These are phyloP conservation scores for Synanthedon tipuliformis DNA, from an alignment of 2,888 invertebrate species.

Conservation along the genomic window DNA sequence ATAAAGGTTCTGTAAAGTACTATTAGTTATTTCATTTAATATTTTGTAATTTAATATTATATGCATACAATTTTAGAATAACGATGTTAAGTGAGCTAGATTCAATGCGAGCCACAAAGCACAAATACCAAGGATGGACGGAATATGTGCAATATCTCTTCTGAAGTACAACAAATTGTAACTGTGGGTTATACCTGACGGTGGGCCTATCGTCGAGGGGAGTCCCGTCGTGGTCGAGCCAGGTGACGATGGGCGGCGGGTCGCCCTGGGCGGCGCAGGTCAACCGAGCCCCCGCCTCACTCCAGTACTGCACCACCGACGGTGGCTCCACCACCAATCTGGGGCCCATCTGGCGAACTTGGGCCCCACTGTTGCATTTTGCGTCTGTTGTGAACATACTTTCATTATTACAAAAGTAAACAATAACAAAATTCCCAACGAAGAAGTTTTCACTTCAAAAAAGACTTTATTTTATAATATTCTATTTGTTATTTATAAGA, in stretches of 20 bases:
- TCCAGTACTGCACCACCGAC: conserved; percentile 25
- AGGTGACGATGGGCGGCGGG: conserved; percentile 29
- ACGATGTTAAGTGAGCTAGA: no score
- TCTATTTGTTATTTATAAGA: no score
- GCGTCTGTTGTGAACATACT: conserved; percentile 2
- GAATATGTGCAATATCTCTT: not conserved
- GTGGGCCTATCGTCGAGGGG: conserved; percentile 17
- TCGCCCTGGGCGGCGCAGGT: conserved; percentile 31
- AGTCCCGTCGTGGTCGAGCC: conserved; percentile 32
- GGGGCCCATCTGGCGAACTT: conserved; percentile 25
- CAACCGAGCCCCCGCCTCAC: conserved; percentile 24
- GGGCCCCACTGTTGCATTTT: conserved; percentile 9
- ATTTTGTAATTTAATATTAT: no score
- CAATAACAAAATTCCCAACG: no score
- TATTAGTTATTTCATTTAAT: no score
- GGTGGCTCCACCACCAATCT: conserved; percentile 33
- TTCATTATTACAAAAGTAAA: not conserved
- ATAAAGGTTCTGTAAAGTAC: no score
- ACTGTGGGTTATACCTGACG: conserved; percentile 22
- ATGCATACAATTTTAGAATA: no score
- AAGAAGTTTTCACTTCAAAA: no score
- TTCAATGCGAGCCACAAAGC: no score
- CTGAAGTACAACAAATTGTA: conserved; percentile 15
- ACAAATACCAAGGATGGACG: no score
- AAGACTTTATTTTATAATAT: no score